phyloP scores from a whole-genome alignment of 2,888 invertebrate species.

The Apodemia zela region DNA sequence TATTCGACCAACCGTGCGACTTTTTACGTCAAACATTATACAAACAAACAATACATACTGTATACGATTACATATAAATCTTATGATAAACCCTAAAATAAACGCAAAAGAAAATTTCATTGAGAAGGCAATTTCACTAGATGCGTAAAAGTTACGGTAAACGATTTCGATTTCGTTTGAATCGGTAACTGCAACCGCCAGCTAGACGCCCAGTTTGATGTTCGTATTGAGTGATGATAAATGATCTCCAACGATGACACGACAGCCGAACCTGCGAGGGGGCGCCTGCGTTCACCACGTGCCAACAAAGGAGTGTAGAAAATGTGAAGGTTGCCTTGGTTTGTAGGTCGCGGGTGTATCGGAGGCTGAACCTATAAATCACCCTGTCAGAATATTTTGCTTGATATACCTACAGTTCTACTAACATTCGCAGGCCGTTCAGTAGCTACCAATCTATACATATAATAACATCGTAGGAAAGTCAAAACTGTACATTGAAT shows the following conservation, averaged over 20 bases:
- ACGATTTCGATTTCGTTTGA: constrained; percentile 33
- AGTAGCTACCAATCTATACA: background rate
- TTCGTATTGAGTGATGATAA: constrained; percentile 77
- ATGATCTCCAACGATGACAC: constrained; percentile 69
- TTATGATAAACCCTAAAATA: background rate
- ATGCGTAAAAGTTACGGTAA: constrained; percentile 9
- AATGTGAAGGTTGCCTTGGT: constrained; percentile 76
- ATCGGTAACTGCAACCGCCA: constrained; percentile 59
- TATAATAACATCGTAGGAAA: too few relatives aligned
- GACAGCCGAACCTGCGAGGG: constrained; percentile 73
- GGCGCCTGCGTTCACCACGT: constrained; percentile 51
- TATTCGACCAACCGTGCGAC: too few relatives aligned
- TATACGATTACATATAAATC: too few relatives aligned
- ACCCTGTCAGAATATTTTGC: constrained; percentile 61
- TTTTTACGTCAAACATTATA: too few relatives aligned
- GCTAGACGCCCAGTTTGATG: constrained; percentile 66
- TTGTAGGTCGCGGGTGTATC: constrained; percentile 74
- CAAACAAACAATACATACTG: too few relatives aligned
- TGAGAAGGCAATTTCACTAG: background rate
- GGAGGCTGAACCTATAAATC: constrained; percentile 73
- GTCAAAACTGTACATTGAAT: too few relatives aligned
- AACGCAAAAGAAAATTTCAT: constrained; percentile 1
- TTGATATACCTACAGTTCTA: constrained; percentile 21
- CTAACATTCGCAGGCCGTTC: background rate
- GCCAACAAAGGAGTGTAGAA: constrained; percentile 75